A percentile compares a stretch with the other conserved stretches of the same genome.
Conservation (phyloP, 1,140 invertebrate species). For the Lasioglossum baleicum region DNA sequence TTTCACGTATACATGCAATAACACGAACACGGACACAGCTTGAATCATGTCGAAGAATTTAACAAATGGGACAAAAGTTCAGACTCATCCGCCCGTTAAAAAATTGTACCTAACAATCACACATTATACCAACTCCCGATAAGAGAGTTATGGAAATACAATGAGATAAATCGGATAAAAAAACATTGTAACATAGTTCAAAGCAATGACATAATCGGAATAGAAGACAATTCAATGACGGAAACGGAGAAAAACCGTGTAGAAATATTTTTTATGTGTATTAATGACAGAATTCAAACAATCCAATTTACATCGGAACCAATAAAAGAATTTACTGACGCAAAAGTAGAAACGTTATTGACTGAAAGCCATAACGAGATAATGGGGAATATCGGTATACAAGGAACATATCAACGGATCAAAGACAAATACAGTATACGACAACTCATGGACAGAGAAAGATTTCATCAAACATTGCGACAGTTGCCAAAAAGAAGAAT, state of each 20-base stretch:
- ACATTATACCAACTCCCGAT: background rate
- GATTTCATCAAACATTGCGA: background rate
- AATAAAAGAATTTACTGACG: background rate
- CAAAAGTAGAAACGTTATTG: background rate
- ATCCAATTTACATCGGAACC: background rate
- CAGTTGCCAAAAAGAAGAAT: too few species aligned
- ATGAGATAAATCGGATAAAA: background rate
- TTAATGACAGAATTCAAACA: background rate
- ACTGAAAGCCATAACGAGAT: background rate
- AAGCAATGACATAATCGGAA: background rate
- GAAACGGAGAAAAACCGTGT: background rate
- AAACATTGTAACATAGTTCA: too few species aligned
- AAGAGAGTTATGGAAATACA: background rate
- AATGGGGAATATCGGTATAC: background rate
- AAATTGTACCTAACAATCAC: background rate
- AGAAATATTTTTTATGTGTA: background rate
- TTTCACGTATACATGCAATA: background rate
- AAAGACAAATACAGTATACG: background rate
- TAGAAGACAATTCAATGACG: background rate
- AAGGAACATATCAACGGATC: background rate
- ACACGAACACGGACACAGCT: background rate
- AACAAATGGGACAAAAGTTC: background rate
- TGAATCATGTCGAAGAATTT: background rate
- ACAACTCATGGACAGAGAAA: background rate
- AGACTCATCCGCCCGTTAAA: background rate